These are phyloP conservation scores for Ferdinandea cuprea DNA, from an alignment of 2,888 invertebrate genomes.

Conservation along the genomic window DNA sequence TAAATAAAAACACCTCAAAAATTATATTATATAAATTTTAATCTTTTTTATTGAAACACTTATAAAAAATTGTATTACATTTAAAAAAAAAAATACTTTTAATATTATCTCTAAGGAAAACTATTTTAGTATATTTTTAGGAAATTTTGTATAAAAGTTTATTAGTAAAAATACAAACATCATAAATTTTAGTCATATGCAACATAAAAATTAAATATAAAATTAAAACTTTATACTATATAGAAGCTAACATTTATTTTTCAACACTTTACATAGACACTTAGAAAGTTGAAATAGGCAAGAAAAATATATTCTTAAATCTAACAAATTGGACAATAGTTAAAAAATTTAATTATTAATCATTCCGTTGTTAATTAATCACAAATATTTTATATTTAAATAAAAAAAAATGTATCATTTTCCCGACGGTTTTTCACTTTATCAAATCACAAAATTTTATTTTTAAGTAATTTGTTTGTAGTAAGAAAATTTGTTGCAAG, in stretches of 20 bases:
- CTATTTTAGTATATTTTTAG: neutral
- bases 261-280: slow-evolving; percentile 63
- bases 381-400: slow-evolving; percentile 39
- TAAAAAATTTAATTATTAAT: slow-evolving; percentile 12
- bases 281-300: slow-evolving; percentile 50
- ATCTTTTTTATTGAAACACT: slow-evolving; percentile 13
- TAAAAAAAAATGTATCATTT: slow-evolving; percentile 26
- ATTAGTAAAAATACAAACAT: slow-evolving; percentile 7
- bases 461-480: too few species aligned
- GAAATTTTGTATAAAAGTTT: slow-evolving; percentile 13
- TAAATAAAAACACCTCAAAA: neutral
- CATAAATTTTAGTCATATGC: neutral
- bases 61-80: slow-evolving; percentile 15
- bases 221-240: slow-evolving; percentile 13
- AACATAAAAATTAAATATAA: slow-evolving; percentile 18
- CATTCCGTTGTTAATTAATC: slow-evolving; percentile 53
- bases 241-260: slow-evolving; percentile 44
- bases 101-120: slow-evolving; percentile 5
- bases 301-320: slow-evolving; percentile 48
- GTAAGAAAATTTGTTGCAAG: slow-evolving; percentile 25
- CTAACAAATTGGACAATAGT: slow-evolving; percentile 48
- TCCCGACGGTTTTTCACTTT: slow-evolving; percentile 56
- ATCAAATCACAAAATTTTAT: slow-evolving; percentile 32
- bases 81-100: slow-evolving; percentile 8
- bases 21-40: neutral